Percentiles rank a stretch among this genome's conserved stretches.
phyloP scores from a whole-genome alignment of 2,888 invertebrate species.

The Dryobota labecula region DNA sequence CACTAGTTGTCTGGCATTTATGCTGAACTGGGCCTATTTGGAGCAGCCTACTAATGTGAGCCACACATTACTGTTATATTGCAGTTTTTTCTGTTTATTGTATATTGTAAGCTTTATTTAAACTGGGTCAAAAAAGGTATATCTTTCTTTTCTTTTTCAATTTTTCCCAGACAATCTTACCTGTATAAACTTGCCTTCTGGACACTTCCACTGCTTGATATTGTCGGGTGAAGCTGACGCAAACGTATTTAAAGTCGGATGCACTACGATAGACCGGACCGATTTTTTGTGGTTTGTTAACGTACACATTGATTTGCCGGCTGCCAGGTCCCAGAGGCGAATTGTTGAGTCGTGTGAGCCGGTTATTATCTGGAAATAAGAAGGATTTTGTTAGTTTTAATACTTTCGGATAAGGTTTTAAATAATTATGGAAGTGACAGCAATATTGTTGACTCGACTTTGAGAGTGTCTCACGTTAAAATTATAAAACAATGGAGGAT shows the following conservation, averaged over 20 bases:
- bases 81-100: too few relatives aligned
- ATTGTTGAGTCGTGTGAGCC: slow-evolving; percentile 99
- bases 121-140: too few relatives aligned
- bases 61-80: too few relatives aligned
- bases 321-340: slow-evolving; percentile 99
- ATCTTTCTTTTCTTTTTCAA: too few relatives aligned
- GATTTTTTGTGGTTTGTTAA: slow-evolving; percentile 99
- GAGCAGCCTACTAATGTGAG: too few relatives aligned
- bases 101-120: too few relatives aligned
- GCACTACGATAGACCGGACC: slow-evolving; percentile 94
- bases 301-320: slow-evolving; percentile 98
- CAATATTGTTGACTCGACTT: neutral
- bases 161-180: neutral
- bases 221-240: slow-evolving; percentile 99
- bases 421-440: neutral
- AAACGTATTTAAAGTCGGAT: slow-evolving; percentile 97
- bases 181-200: slow-evolving; percentile 98
- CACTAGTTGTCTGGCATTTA: too few relatives aligned
- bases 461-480: neutral
- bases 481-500: too few relatives aligned
- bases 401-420: neutral
- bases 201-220: slow-evolving; percentile 99
- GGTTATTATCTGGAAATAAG: slow-evolving; percentile 93
- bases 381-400: neutral
- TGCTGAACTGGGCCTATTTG: too few relatives aligned